Percentiles rank a stretch among this genome's conserved stretches.
phyloP scores from a whole-genome alignment of 1,140 invertebrate genomes.

The Euwallacea similis region DNA sequence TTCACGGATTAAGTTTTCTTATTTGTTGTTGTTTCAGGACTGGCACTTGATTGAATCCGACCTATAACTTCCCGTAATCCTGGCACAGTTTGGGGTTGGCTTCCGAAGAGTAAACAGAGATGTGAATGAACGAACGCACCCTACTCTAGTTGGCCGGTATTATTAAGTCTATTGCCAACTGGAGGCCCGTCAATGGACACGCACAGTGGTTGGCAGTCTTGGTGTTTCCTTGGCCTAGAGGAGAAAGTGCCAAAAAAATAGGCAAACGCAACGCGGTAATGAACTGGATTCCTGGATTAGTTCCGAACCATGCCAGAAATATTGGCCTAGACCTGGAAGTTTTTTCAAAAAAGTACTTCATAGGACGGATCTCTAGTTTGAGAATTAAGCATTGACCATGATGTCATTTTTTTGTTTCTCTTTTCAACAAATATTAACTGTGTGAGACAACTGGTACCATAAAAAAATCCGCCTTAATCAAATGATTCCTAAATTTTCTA shows the following conservation, averaged over 20 bases:
- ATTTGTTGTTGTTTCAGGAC: neutral
- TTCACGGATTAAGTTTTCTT: slow-evolving; percentile 3
- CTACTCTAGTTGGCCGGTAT: slow-evolving; percentile 25
- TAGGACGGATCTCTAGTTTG: too few relatives aligned
- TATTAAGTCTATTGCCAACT: slow-evolving; percentile 26
- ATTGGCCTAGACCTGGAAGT: neutral
- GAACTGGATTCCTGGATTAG: slow-evolving; percentile 24
- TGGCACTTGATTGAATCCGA: neutral
- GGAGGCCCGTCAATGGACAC: slow-evolving; percentile 30
- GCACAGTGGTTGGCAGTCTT: slow-evolving; percentile 30
- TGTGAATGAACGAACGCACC: slow-evolving; percentile 22
- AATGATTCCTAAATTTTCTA: too few relatives aligned
- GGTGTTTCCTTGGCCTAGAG: slow-evolving; percentile 33
- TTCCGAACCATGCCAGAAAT: slow-evolving; percentile 13
- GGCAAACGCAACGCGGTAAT: slow-evolving; percentile 12
- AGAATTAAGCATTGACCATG: too few relatives aligned
- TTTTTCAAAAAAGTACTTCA: too few relatives aligned
- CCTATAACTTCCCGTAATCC: neutral
- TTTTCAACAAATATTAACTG: too few relatives aligned
- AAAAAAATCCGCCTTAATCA: too few relatives aligned
- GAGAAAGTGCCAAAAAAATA: slow-evolving; percentile 26
- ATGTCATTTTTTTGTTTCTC: too few relatives aligned
- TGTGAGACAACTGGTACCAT: too few relatives aligned
- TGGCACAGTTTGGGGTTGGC: slow-evolving; percentile 23
- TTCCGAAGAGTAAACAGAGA: slow-evolving; percentile 7